These are phyloP conservation scores for Synanthedon formicaeformis DNA, from an alignment of 2,888 invertebrate species.

Conservation along the genomic window DNA sequence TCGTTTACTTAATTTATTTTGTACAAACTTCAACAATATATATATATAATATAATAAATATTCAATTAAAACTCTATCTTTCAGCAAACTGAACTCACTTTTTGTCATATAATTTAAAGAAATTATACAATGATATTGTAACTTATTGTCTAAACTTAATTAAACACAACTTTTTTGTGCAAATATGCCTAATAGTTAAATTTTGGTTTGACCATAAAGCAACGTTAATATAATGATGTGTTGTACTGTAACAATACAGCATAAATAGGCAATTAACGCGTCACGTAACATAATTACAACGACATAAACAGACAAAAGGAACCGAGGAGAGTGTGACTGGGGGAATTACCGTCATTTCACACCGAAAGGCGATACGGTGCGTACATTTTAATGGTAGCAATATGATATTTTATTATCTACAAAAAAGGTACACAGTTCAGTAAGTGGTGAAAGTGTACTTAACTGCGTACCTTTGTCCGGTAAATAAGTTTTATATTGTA, in stretches of 20 bases:
- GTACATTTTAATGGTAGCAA: background rate
- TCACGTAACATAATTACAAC: slow-evolving; percentile 7
- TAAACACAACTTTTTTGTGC: slow-evolving; percentile 72
- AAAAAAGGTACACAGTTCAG: too few species aligned
- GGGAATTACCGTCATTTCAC: slow-evolving; percentile 2
- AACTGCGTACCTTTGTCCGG: too few species aligned
- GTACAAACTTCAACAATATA: slow-evolving; percentile 74
- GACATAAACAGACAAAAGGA: slow-evolving; percentile 8
- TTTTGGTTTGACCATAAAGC: slow-evolving; percentile 60
- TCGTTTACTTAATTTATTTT: slow-evolving; percentile 73
- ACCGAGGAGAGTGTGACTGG: slow-evolving; percentile 13
- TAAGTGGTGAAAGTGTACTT: too few species aligned
- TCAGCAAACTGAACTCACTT: slow-evolving; percentile 72
- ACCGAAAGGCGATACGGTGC: slow-evolving; percentile 4
- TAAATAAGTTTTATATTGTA: too few species aligned
- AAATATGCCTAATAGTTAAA: slow-evolving; percentile 69
- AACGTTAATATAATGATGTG: slow-evolving; percentile 9
- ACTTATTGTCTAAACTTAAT: slow-evolving; percentile 72
- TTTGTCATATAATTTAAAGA: slow-evolving; percentile 65
- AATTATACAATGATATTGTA: slow-evolving; percentile 65
- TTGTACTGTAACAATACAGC: background rate
- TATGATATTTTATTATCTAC: too few species aligned
- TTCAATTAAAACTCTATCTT: slow-evolving; percentile 71
- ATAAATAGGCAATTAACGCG: slow-evolving; percentile 2
- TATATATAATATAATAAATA: slow-evolving; percentile 59